Evolutionary conservation across 2,888 invertebrate species (phyloP).

Genomic region (Tubulanus polymorphus): DNA sequence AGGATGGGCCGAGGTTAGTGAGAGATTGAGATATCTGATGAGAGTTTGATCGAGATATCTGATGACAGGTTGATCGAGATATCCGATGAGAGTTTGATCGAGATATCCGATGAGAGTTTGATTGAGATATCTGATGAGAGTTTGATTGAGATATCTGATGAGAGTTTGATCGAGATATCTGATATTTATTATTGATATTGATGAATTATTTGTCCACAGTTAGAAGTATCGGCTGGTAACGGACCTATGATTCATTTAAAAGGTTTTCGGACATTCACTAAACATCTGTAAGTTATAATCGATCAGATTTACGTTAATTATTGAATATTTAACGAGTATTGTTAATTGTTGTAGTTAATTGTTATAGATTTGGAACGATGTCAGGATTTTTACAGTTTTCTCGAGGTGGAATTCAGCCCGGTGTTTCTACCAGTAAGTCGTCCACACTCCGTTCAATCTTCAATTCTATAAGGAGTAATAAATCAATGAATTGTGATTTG

Average conservation of each 20-base stretch:
- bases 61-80: too few relatives aligned
- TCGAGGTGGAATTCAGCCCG: slow-evolving; percentile 71
- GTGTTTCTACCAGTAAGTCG: slow-evolving; percentile 67
- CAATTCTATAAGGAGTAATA: too few relatives aligned
- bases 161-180: too few relatives aligned
- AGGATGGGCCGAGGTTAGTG: slow-evolving; percentile 79
- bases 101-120: too few relatives aligned
- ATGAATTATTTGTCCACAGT: slow-evolving; percentile 16
- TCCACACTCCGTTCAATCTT: too few relatives aligned
- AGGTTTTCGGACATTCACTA: slow-evolving; percentile 71
- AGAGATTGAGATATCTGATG: too few relatives aligned
- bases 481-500: neutral
- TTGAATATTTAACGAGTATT: neutral
- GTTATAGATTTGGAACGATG: slow-evolving; percentile 65
- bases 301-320: too few relatives aligned
- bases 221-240: slow-evolving; percentile 77
- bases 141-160: too few relatives aligned
- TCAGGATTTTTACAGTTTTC: slow-evolving; percentile 73
- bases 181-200: too few relatives aligned
- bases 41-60: too few relatives aligned
- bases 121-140: too few relatives aligned
- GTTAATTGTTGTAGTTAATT: slow-evolving; percentile 2
- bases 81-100: too few relatives aligned
- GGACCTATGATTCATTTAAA: slow-evolving; percentile 76
- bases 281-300: slow-evolving; percentile 55